phyloP scores from a whole-genome alignment of 2,797 vertebrate genomes.

The Schizopygopsis pylzovi region DNA sequence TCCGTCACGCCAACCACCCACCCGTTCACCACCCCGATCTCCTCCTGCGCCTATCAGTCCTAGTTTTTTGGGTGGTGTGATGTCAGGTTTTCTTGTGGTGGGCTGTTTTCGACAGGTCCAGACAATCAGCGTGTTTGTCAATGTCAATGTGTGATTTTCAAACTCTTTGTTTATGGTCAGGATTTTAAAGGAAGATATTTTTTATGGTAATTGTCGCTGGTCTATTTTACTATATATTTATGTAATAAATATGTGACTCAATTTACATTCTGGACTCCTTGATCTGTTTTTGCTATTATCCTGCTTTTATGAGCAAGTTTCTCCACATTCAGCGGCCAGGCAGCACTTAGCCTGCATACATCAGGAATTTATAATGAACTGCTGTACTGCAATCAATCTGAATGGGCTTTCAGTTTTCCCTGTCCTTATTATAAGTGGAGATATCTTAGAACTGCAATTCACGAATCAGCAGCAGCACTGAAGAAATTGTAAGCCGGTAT shows the following conservation, averaged over 20 bases:
- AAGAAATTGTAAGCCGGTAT: neutral
- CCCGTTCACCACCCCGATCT: conserved; percentile 29
- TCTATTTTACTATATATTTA: conserved; percentile 99
- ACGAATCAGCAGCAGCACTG: neutral
- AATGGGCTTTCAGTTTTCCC: neutral
- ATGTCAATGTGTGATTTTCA: conserved; percentile 88
- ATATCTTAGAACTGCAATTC: neutral
- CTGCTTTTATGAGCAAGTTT: conserved; percentile 13
- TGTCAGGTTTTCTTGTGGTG: conserved; percentile 79
- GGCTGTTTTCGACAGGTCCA: conserved; percentile 84
- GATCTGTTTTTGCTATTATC: conserved; percentile 74
- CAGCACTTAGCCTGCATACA: neutral
- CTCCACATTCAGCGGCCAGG: neutral
- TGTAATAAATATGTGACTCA: conserved; percentile 99
- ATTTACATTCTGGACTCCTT: conserved; percentile 79
- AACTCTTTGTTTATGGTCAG: conserved; percentile 93
- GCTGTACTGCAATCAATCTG: conserved; percentile 14
- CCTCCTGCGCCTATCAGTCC: conserved; percentile 61
- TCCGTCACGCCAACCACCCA: conserved; percentile 62
- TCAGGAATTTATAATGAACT: conserved; percentile 8
- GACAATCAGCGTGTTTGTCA: conserved; percentile 97
- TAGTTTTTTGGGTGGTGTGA: conserved; percentile 76
- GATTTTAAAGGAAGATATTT: conserved; percentile 99
- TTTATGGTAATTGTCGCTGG: conserved; percentile 99
- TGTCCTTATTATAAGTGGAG: conserved; percentile 3